phyloP scores from a whole-genome alignment of 2,797 vertebrate species.

The Oreonectes daqikongensis region DNA sequence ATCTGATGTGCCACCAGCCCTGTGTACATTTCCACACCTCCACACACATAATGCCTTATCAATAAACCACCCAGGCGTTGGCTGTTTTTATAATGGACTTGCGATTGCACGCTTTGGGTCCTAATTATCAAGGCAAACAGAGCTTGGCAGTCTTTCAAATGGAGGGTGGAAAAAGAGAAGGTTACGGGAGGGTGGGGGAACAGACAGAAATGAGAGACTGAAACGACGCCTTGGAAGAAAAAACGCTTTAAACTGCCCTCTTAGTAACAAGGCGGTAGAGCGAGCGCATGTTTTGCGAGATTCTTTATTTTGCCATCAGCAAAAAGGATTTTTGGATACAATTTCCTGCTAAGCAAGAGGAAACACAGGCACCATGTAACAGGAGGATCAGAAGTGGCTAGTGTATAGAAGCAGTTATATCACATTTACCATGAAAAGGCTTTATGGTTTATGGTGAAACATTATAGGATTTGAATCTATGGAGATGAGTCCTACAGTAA shows the following conservation, averaged over 20 bases:
- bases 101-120: constrained; percentile 73
- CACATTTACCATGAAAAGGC: background rate
- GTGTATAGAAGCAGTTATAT: background rate
- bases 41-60: constrained; percentile 81
- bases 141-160: constrained; percentile 74
- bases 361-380: background rate
- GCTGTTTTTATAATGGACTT: constrained; percentile 84
- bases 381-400: background rate
- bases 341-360: background rate
- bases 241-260: constrained; percentile 19
- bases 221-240: constrained; percentile 43
- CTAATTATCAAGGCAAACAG: constrained; percentile 79
- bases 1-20: constrained; percentile 70
- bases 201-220: constrained; percentile 58
- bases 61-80: constrained; percentile 80
- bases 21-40: constrained; percentile 67
- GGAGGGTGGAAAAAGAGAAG: constrained; percentile 49
- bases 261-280: constrained; percentile 57
- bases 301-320: constrained; percentile 19
- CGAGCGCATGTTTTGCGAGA: background rate
- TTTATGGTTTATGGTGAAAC: constrained; percentile 1
- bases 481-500: constrained; percentile 46
- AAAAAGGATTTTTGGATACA: background rate
- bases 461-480: constrained; percentile 18
- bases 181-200: constrained; percentile 45